phyloP scores from a whole-genome alignment of 1,140 invertebrate species.

The Harlomillsia oculata region DNA sequence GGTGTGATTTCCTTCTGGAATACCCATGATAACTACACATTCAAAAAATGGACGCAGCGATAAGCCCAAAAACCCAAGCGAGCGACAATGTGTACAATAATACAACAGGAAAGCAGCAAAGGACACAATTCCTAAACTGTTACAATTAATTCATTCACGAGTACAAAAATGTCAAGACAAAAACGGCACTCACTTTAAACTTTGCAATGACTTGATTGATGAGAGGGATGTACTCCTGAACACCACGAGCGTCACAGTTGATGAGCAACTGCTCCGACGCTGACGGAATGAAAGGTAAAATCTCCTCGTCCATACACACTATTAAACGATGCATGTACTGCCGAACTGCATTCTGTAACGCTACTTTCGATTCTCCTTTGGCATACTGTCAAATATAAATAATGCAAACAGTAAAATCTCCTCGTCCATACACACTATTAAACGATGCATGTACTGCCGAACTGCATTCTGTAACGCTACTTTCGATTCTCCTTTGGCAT shows the following conservation, averaged over 20 bases:
- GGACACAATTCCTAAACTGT: no score
- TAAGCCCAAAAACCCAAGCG: background rate
- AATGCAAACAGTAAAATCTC: no score
- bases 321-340: conserved; percentile 53
- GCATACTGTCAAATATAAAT: no score
- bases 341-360: conserved; percentile 43
- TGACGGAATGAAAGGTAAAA: conserved; percentile 48
- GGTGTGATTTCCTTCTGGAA: conserved; percentile 48
- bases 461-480: conserved; percentile 44
- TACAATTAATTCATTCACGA: background rate
- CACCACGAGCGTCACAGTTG: conserved; percentile 43
- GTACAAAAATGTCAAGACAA: background rate
- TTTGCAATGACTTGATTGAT: conserved; percentile 52
- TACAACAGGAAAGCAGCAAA: background rate
- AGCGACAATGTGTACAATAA: background rate
- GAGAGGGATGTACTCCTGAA: conserved; percentile 52
- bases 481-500: no score
- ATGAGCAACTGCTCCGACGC: conserved; percentile 47
- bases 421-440: conserved; percentile 52
- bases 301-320: conserved; percentile 50
- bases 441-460: conserved; percentile 50
- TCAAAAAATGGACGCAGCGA: conserved; percentile 19
- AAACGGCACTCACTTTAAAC: conserved; percentile 45
- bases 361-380: no score
- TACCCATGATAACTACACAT: conserved; percentile 37